Percentiles rank a stretch among this genome's conserved stretches.
These are phyloP conservation scores for Eretmochelys imbricata DNA, from an alignment of 2,113 vertebrate genomes.

Conservation along the genomic window DNA sequence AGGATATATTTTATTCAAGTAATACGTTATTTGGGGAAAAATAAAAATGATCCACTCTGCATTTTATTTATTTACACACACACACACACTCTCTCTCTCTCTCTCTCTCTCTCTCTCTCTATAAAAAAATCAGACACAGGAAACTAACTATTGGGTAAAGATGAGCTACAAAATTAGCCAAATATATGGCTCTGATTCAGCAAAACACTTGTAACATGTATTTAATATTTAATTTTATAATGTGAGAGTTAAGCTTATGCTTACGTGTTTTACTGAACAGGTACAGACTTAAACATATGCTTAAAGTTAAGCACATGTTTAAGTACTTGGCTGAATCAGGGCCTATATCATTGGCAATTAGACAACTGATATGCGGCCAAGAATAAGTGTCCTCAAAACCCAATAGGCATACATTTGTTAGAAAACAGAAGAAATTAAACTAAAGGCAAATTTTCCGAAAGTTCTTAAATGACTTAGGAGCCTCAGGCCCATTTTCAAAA, in stretches of 20 bases:
- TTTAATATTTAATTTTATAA: neutral
- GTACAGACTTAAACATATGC: neutral
- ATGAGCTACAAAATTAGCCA: neutral
- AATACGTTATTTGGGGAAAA: conserved; percentile 57
- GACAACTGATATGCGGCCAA: neutral
- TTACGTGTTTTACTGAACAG: conserved; percentile 41
- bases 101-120: no score
- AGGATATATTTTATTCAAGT: conserved; percentile 43
- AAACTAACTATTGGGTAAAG: conserved; percentile 25
- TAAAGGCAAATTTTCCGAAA: conserved; percentile 7
- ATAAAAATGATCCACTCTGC: neutral
- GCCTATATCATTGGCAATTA: conserved; percentile 50
- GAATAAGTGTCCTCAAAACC: neutral
- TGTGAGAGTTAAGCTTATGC: conserved; percentile 25
- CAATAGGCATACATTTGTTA: neutral
- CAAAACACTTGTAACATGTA: conserved; percentile 10
- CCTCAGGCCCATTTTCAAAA: neutral
- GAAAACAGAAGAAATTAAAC: neutral
- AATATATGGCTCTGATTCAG: conserved; percentile 18
- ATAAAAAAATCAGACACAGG: neutral
- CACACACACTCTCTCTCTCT: no score
- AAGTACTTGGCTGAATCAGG: conserved; percentile 48
- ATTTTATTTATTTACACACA: neutral
- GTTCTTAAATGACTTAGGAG: neutral
- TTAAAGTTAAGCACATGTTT: conserved; percentile 11